These are phyloP conservation scores for Chionoecetes opilio DNA, from an alignment of 1,140 invertebrate genomes.

Conservation along the genomic window DNA sequence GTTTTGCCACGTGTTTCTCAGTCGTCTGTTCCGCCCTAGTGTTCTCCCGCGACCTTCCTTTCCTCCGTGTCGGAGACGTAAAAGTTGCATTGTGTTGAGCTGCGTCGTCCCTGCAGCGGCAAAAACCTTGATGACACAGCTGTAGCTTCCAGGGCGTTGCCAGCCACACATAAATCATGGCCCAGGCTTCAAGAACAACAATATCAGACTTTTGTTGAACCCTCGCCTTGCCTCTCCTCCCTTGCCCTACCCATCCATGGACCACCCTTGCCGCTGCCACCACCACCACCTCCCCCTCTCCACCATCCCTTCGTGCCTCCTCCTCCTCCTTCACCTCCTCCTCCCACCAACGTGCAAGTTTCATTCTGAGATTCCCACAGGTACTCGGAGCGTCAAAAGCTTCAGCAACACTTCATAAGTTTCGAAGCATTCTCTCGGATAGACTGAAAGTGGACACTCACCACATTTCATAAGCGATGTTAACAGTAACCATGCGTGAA, in stretches of 20 bases:
- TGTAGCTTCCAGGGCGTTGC: conserved; percentile 50
- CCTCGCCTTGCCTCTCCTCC: background rate
- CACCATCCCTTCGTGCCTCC: background rate
- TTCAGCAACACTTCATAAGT: too few relatives aligned
- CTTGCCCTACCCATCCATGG: background rate
- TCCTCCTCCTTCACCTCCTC: background rate
- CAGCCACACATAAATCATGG: conserved; percentile 56
- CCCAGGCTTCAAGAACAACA: conserved; percentile 50
- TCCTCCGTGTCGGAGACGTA: background rate
- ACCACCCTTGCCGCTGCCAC: background rate
- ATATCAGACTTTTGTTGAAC: conserved; percentile 48
- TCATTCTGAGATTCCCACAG: too few relatives aligned
- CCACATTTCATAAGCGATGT: too few relatives aligned
- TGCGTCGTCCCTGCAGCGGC: conserved; percentile 37
- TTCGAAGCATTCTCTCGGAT: too few relatives aligned
- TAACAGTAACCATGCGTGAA: too few relatives aligned
- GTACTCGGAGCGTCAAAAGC: too few relatives aligned
- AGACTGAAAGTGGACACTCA: too few relatives aligned
- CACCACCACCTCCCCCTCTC: background rate
- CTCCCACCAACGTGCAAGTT: too few relatives aligned
- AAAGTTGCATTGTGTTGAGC: conserved; percentile 66
- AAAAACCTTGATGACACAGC: conserved; percentile 66
- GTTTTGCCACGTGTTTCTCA: background rate
- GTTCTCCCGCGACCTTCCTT: background rate
- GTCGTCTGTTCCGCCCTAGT: conserved; percentile 4